Evolutionary conservation across 2,888 invertebrate species (phyloP), one percentile per base, ranked within the genome.

Genomic region (Seira ritae): DNA sequence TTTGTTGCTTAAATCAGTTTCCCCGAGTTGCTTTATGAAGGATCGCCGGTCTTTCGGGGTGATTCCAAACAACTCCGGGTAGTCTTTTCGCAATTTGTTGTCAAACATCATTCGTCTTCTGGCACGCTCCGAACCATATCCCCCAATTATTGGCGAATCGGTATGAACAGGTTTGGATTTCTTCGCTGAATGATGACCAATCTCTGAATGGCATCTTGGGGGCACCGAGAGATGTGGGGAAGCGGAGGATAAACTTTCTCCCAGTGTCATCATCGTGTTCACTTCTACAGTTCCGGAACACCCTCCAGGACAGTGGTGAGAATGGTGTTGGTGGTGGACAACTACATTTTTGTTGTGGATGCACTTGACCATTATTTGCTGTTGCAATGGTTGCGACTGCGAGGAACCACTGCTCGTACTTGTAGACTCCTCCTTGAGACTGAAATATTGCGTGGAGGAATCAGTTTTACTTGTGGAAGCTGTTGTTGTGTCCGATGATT

Each of bases 1-100:
- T 65, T 87, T 86, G 22, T 86, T 85, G 50, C 73, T 80, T 0
- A 72, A 46, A 67, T 85, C 66, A 72, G 80, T 68, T 42, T 86
- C 78, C 10, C 86, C 88, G 6, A 88, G 72, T 55, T 82, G 82
- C 72, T 88, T 88, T 12, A 88, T 88, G 19, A 87, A 89, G 15
- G 86, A 84, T 50, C 88, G 65, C 10, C 88, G 55, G 73, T 89
- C 88, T 65, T 86, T 83, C 12, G 88, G 88, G 6, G 86, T 89
- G 23, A 89, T 89, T 10, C 88, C 88, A 73, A 89, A 89, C 23
- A 89, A 60, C 82, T 89, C 89, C 0, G 89, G 89, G 62, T 89
- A 89, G 67, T 89, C 88, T 62, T 86, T 75, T 12, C 84, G 84
- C 2, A 89, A 73, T 74, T 87, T 88, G 77, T 85, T 85, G 67